A percentile compares a stretch with the other conserved stretches of the same genome.
Conservation (phyloP, 35 echinoderm and acorn worm species). For the Holothuria glaberrima region DNA sequence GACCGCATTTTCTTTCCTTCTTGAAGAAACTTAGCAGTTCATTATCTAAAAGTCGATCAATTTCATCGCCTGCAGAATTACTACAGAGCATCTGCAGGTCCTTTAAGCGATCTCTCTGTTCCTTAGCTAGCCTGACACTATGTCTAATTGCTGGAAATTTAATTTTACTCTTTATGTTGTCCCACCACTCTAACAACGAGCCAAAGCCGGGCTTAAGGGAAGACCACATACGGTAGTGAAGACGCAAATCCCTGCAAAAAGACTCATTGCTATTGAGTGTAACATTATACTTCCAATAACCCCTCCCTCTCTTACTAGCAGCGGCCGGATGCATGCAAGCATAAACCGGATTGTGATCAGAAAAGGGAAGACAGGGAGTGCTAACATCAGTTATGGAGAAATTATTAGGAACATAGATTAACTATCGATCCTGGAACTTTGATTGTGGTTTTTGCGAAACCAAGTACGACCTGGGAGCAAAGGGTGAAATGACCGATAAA, state of each 20-base stretch:
- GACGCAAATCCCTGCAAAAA: constrained; percentile 12
- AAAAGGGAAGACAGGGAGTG: not conserved
- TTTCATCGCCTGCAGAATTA: not conserved
- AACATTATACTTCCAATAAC: constrained; percentile 12
- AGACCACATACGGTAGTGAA: constrained; percentile 2
- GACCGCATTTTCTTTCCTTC: not conserved
- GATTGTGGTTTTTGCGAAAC: not conserved
- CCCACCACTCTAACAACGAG: constrained; percentile 26
- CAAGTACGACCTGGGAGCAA: not conserved
- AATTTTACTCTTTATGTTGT: constrained; percentile 12
- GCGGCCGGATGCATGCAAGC: not conserved
- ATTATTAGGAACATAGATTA: not conserved
- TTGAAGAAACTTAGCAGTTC: not conserved
- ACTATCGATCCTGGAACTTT: constrained; percentile 30
- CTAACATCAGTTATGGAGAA: not conserved
- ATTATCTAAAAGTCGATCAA: not conserved
- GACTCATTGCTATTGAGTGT: not conserved
- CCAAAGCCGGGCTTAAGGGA: not conserved
- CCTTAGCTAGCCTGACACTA: not conserved
- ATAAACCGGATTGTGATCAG: constrained; percentile 21
- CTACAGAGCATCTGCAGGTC: not conserved
- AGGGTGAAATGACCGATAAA: not conserved
- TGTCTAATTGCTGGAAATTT: not conserved
- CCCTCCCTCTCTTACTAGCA: not conserved
- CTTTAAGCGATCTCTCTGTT: not conserved